Evolutionary conservation across 2,797 vertebrate genomes (phyloP).

Genomic region (Thalassophryne amazonica): DNA sequence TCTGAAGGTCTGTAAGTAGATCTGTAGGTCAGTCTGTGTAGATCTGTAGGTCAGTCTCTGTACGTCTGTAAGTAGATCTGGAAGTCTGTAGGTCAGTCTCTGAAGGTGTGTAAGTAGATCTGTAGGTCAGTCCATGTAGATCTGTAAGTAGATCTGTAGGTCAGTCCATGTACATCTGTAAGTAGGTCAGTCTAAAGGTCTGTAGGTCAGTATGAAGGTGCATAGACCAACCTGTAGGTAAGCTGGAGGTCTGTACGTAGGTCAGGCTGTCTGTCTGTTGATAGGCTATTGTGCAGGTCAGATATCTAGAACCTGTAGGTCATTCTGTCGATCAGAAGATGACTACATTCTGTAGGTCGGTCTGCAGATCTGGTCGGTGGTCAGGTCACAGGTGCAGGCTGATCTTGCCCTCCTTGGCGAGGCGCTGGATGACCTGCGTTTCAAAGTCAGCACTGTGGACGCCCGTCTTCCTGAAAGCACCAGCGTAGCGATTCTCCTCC

Average conservation of each 20-base stretch:
- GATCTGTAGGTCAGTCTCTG: too few relatives aligned
- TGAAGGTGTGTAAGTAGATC: background rate
- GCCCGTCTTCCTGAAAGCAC: conserved; percentile 79
- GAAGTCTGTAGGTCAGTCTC: background rate
- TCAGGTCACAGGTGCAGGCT: conserved; percentile 48
- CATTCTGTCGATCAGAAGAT: too few relatives aligned
- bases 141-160: background rate
- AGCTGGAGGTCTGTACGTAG: background rate
- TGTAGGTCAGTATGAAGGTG: background rate
- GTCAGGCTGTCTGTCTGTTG: background rate
- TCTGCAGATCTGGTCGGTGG: background rate
- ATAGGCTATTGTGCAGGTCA: too few relatives aligned
- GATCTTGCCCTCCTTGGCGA: conserved; percentile 67
- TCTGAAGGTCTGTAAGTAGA: background rate
- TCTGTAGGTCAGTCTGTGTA: background rate
- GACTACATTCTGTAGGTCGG: too few relatives aligned
- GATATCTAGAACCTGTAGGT: background rate
- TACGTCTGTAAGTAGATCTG: background rate
- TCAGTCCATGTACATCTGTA: background rate
- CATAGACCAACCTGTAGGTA: background rate
- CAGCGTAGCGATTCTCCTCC: conserved; percentile 74
- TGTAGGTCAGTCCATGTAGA: too few relatives aligned
- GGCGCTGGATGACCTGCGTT: conserved; percentile 53
- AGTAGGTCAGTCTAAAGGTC: background rate
- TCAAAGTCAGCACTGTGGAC: conserved; percentile 80